Percentiles rank a stretch among this genome's conserved stretches.
Evolutionary conservation across 2,888 invertebrate species (phyloP).

Genomic region (Rotaria socialis): DNA sequence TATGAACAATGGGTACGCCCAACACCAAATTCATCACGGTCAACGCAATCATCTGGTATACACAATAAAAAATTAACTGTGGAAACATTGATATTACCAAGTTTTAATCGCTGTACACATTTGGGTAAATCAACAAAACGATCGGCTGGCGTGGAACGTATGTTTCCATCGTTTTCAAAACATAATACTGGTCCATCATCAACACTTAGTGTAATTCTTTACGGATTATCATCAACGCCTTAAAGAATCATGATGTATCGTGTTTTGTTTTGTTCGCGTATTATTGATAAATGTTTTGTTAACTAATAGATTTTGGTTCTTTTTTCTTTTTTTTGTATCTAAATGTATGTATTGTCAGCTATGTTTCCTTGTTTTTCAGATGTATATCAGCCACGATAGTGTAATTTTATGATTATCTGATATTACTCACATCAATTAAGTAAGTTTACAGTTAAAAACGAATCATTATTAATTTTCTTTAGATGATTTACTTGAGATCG

Average conservation of each 20-base stretch:
- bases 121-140: constrained; percentile 9
- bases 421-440: neutral
- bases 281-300: neutral
- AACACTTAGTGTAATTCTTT: neutral
- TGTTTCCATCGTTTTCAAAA: constrained; percentile 24
- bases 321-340: neutral
- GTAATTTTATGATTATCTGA: neutral
- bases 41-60: neutral
- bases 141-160: neutral
- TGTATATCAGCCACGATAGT: neutral
- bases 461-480: no score
- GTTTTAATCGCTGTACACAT: constrained; percentile 36
- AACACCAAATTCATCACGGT: neutral
- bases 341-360: neutral
- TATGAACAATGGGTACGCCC: constrained; percentile 8
- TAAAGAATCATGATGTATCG: neutral
- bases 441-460: neutral
- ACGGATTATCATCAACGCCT: neutral
- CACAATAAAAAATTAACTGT: neutral
- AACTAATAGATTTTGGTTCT: neutral
- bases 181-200: neutral
- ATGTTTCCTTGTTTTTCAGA: constrained; percentile 19
- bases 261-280: neutral
- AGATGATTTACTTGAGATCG: no score
- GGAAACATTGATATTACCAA: neutral